Base-by-base conservation (phyloP, 2,797 vertebrate genomes). In the Halcyon smyrnensis region DNA sequence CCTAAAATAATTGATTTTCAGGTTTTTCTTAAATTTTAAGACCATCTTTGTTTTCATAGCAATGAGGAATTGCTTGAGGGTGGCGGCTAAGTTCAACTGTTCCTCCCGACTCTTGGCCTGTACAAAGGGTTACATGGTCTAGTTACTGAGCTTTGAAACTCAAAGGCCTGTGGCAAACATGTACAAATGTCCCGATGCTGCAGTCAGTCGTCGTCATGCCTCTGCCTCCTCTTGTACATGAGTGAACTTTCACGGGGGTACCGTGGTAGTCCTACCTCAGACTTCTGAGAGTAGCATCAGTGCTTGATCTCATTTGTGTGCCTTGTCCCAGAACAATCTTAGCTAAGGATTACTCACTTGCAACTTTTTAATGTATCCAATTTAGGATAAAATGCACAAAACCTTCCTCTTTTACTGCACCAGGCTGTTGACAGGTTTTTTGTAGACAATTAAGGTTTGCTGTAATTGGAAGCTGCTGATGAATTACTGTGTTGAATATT, bases 311-410 rank as follows among this genome's bases (percentile, higher is more conserved):
- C 34, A 8, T 94, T 75, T 76, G 65, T 78, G 85, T 78, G 64
- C 84, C 88, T 94, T 77, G 27, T 89, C 79, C 88, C 83, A 83
- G 86, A 96, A 56, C 41, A 80, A 39, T 88, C 37, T 89, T 92
- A 80, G 24, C 64, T 77, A 73, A 59, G 45, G 37, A 30, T 90
- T 75, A 50, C 21, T 94, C 5, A 43, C 64, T 86, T 85, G 37
- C 81, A 87, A 43, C 21, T 91, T 95, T 71, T 62, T 62, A 53
- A 50, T 65, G 36, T 36, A 59, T 46, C 36, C 82, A 87, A 15
- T 2, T 18, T 50, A 15, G 41, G 62, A 69, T 82, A 18, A 82
- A 82, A 56, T 19, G 43, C 45, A 69, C 43, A 60, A 67, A 76
- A 74, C 1, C 10, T 90, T 68, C 51, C 1, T 6, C 34, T 64